Percentiles rank a stretch among this genome's conserved stretches.
phyloP scores from a whole-genome alignment of 2,888 invertebrate genomes.

The Nycteola revayana region DNA sequence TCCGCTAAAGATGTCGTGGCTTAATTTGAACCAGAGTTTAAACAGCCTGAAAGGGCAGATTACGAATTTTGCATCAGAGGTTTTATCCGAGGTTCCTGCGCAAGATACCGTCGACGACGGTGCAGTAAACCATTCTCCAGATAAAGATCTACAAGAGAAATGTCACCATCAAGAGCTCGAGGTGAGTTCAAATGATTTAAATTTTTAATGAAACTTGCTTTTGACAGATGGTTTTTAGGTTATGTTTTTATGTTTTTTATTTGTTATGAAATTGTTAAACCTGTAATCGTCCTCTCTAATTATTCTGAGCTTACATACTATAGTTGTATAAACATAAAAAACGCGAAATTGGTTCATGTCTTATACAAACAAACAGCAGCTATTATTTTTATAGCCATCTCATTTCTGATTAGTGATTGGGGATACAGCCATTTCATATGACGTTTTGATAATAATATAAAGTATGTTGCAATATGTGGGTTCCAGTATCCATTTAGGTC shows the following conservation, averaged over 20 bases:
- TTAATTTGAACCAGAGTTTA: conserved; percentile 85
- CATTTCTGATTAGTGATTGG: conserved; percentile 13
- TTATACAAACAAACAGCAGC: conserved; percentile 18
- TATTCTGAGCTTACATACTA: conserved; percentile 18
- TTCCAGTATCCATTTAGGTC: too few species aligned
- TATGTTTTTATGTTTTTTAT: conserved; percentile 64
- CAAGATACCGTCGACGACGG: conserved; percentile 60
- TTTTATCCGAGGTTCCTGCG: conserved; percentile 88
- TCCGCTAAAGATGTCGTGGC: conserved; percentile 84
- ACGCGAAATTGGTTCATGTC: conserved; percentile 6
- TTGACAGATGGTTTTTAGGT: conserved; percentile 65
- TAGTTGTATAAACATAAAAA: conserved; percentile 8
- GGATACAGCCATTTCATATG: conserved; percentile 6
- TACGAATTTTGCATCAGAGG: conserved; percentile 93
- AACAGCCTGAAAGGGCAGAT: conserved; percentile 92
- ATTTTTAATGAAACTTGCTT: conserved; percentile 17
- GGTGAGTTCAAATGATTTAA: conserved; percentile 64
- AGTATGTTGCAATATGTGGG: too few species aligned
- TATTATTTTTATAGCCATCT: conserved; percentile 15
- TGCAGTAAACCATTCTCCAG: conserved; percentile 41
- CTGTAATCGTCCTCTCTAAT: conserved; percentile 23
- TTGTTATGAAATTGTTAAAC: conserved; percentile 15
- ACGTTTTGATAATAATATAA: neutral
- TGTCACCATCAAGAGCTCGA: conserved; percentile 83
- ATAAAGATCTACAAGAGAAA: conserved; percentile 78